phyloP scores from a whole-genome alignment of 92 coral and sea anemone species.

The Actinernus sp. region DNA sequence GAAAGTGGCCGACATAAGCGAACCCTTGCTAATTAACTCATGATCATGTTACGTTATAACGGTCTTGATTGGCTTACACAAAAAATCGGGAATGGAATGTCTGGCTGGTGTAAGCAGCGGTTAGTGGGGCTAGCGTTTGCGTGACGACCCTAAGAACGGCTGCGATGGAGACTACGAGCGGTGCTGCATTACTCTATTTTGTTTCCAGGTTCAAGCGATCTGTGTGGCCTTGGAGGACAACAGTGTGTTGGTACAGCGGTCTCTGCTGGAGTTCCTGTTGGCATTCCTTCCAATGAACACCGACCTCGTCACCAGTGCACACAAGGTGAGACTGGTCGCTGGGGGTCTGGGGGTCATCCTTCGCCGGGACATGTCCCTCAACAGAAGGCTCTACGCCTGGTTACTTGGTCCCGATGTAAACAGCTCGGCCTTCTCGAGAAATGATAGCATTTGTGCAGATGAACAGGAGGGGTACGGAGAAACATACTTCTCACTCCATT shows the following conservation, averaged over 20 bases:
- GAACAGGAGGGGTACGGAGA: slow-evolving; percentile 46
- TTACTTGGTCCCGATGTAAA: slow-evolving; percentile 70
- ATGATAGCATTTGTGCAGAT: slow-evolving; percentile 77
- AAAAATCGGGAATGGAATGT: too few species aligned
- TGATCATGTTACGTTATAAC: too few species aligned
- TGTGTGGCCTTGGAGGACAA: slow-evolving; percentile 79
- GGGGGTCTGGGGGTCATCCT: slow-evolving; percentile 83
- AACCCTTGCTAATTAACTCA: too few species aligned
- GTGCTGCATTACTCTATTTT: background rate
- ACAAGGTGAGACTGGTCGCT: slow-evolving; percentile 71
- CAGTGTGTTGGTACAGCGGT: slow-evolving; percentile 91
- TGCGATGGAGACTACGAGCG: too few species aligned
- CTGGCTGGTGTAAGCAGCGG: too few species aligned
- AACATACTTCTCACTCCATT: slow-evolving; percentile 71
- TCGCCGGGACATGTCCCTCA: slow-evolving; percentile 97
- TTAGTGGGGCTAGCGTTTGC: too few species aligned
- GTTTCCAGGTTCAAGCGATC: slow-evolving; percentile 78
- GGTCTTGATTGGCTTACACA: too few species aligned
- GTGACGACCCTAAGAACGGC: too few species aligned
- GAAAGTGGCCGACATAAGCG: too few species aligned
- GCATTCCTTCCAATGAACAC: slow-evolving; percentile 77
- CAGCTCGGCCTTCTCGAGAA: slow-evolving; percentile 23
- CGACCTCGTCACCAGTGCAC: slow-evolving; percentile 36
- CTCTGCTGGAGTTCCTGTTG: slow-evolving; percentile 81
- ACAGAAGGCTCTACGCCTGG: slow-evolving; percentile 94